Evolutionary conservation across 2,888 invertebrate genomes (phyloP), one percentile per base, ranked within the genome.

Genomic region (Allophyes oxyacanthae): DNA sequence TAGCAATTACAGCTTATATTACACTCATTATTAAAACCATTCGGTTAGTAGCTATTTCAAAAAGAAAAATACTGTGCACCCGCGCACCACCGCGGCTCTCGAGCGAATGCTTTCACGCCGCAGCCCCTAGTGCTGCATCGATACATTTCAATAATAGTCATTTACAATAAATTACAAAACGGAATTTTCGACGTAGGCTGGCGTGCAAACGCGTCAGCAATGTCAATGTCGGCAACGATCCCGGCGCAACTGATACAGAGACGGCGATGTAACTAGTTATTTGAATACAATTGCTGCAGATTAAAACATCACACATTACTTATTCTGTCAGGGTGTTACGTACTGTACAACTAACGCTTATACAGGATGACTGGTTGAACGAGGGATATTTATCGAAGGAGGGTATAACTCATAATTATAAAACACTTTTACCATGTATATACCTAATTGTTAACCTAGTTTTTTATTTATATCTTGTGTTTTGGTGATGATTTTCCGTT

Each of bases 141-240:
- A 58, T 76, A 78, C 77, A 77, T 77, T 84, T 82, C 84, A 88
- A 85, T 85, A 87, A 90, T 90, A 89, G 90, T 88, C 82, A 83
- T 88, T 87, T 87, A 82, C 85, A 88, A 87, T n/a, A n/a, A n/a
- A n/a, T 87, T 83, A 84, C 82, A 84, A 85, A 85, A 80, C 71
- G 78, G 81, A 84, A 82, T 88, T 87, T 88, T 85, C 73, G 82
- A 73, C 73, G 80, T 63, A 62, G 56, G 60, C 64, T 88, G 62
- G 88, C 90, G 89, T 91, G 90, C 84, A 82, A 75, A 87, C 81
- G 88, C 84, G 75, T 64, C 55, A 55, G 78, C 88, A 89, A 84
- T 88, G 89, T 86, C 89, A 90, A 88, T 89, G 88, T 72, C 87
- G 77, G 77, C 63, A 68, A 67, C 70, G 72, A 62, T 49, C 59